These are phyloP conservation scores for Pocillopora grandis DNA, from an alignment of 92 coral and sea anemone species.

Conservation along the genomic window DNA sequence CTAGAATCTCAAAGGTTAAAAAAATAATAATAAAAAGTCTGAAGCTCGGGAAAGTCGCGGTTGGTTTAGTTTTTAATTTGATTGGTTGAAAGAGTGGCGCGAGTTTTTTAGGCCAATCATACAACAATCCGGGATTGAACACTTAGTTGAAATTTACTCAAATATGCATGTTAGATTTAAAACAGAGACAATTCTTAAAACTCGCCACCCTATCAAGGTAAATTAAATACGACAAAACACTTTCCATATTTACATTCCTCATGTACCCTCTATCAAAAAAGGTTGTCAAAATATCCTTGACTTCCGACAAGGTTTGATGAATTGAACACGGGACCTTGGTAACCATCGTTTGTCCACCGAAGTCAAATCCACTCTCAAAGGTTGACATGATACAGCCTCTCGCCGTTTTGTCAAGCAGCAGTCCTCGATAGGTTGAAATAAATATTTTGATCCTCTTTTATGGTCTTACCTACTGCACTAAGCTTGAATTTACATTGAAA, in stretches of 20 bases:
- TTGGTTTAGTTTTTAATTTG: too few relatives aligned
- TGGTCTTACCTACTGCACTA: not conserved
- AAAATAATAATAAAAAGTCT: too few relatives aligned
- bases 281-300: not conserved
- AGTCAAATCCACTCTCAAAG: not conserved
- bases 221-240: constrained; percentile 30
- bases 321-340: not conserved
- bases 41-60: too few relatives aligned
- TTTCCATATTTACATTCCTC: constrained; percentile 20
- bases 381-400: not conserved
- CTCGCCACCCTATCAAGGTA: constrained; percentile 25
- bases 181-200: not conserved
- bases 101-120: not conserved
- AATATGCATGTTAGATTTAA: not conserved
- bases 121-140: not conserved
- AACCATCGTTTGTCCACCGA: not conserved
- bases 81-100: not conserved
- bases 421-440: not conserved
- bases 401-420: not conserved
- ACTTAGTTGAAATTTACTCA: not conserved
- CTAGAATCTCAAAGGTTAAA: too few relatives aligned
- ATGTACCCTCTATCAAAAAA: constrained; percentile 16
- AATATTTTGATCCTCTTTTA: not conserved
- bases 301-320: not conserved
- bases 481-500: not conserved